Conservation (phyloP, 2,888 invertebrate species). For the Oegoconia quadripuncta region DNA sequence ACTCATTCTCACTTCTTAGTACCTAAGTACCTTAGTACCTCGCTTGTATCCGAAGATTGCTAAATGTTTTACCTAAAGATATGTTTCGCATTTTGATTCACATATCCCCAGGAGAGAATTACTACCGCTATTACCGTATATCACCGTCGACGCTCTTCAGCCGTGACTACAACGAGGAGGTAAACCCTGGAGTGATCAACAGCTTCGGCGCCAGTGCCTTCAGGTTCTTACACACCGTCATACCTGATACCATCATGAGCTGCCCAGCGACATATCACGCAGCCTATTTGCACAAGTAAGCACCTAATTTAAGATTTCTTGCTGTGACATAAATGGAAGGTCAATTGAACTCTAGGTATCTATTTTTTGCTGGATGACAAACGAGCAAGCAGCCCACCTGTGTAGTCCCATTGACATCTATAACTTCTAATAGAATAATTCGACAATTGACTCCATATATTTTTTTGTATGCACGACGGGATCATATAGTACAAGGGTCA, state of each 20-base stretch:
- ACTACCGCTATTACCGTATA: conserved; percentile 80
- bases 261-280: conserved; percentile 52
- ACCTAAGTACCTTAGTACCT: too few species aligned
- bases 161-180: conserved; percentile 81
- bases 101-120: conserved; percentile 70
- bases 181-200: conserved; percentile 83
- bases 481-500: too few species aligned
- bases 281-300: conserved; percentile 56
- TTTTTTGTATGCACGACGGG: too few species aligned
- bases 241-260: conserved; percentile 68
- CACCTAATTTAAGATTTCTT: conserved; percentile 1
- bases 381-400: too few species aligned
- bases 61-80: too few species aligned
- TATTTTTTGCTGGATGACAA: background rate
- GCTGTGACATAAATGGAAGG: background rate
- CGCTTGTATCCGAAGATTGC: too few species aligned
- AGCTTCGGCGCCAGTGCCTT: conserved; percentile 85
- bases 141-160: conserved; percentile 80
- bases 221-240: conserved; percentile 83
- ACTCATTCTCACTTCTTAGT: too few species aligned
- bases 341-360: background rate
- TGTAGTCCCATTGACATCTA: too few species aligned
- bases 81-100: too few species aligned
- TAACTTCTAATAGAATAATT: too few species aligned
- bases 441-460: too few species aligned